Percentiles rank a stretch among this genome's conserved stretches.
Conservation (phyloP, 2,797 vertebrate species). For the Bovichtus variegatus region DNA sequence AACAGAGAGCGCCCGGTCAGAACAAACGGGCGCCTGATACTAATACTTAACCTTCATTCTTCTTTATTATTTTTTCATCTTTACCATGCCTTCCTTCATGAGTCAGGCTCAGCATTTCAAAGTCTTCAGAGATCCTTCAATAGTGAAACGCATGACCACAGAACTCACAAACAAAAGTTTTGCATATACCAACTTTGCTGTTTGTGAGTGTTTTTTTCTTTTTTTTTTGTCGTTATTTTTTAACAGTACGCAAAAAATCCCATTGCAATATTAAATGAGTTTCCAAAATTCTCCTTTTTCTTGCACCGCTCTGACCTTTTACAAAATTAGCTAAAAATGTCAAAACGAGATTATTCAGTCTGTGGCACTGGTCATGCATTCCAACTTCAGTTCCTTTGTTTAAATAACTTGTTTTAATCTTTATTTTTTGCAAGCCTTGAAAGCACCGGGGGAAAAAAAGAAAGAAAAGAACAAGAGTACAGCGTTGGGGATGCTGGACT, state of each 20-base stretch:
- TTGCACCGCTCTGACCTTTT: conserved; percentile 64
- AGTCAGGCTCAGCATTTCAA: conserved; percentile 68
- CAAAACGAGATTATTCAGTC: conserved; percentile 82
- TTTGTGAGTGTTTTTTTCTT: conserved; percentile 71
- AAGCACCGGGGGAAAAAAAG: conserved; percentile 82
- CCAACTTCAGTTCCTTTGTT: conserved; percentile 88
- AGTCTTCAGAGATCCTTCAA: conserved; percentile 74
- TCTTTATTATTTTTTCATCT: conserved; percentile 53
- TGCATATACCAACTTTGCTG: conserved; percentile 78
- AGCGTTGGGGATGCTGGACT: conserved; percentile 70
- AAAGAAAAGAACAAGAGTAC: conserved; percentile 62
- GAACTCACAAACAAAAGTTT: conserved; percentile 81
- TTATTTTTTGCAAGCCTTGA: conserved; percentile 90
- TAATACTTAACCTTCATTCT: conserved; percentile 78
- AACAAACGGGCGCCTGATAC: conserved; percentile 69
- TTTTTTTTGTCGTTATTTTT: conserved; percentile 33
- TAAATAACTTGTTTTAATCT: conserved; percentile 78
- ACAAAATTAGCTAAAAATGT: conserved; percentile 83
- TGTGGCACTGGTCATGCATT: conserved; percentile 89
- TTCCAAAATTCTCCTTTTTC: conserved; percentile 64
- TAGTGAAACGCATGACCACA: conserved; percentile 78
- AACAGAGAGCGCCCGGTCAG: conserved; percentile 71
- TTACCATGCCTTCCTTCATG: conserved; percentile 67
- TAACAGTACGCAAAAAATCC: conserved; percentile 75
- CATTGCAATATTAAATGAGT: conserved; percentile 71